These are phyloP conservation scores for Prunella himalayana DNA, from an alignment of 2,113 vertebrate genomes.

Conservation along the genomic window DNA sequence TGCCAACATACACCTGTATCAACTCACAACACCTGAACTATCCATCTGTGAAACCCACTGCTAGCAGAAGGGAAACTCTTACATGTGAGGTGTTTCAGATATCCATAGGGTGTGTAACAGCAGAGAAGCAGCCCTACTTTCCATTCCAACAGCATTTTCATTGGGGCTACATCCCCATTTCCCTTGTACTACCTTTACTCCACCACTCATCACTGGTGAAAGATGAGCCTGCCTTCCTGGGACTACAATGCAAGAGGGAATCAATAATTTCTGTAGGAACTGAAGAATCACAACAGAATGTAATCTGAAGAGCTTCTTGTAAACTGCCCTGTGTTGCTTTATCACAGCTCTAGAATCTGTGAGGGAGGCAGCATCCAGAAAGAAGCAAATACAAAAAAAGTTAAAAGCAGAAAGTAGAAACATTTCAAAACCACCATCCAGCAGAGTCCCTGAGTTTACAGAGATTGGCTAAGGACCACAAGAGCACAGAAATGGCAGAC, in stretches of 20 bases:
- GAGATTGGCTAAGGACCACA: not conserved
- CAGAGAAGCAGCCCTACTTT: not conserved
- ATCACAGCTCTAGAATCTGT: not conserved
- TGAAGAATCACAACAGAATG: not conserved
- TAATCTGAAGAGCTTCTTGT: not conserved
- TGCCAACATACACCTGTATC: not conserved
- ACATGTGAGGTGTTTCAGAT: not conserved
- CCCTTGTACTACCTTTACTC: not conserved
- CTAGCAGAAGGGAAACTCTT: not conserved
- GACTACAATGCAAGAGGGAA: not conserved
- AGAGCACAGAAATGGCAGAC: not conserved
- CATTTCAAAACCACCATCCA: not conserved
- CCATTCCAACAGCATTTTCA: not conserved
- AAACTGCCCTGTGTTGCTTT: not conserved
- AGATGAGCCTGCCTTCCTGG: not conserved
- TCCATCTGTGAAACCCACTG: not conserved
- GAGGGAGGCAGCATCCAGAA: not conserved
- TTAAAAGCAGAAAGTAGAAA: not conserved
- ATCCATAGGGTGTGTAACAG: not conserved
- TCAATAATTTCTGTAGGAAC: not conserved
- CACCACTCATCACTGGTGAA: not conserved
- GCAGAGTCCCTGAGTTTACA: accelerated
- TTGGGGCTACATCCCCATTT: not conserved
- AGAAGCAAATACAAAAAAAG: not conserved
- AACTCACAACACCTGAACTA: not conserved